Evolutionary conservation across 2,797 vertebrate species (phyloP).

Genomic region (Cyclopterus lumpus): DNA sequence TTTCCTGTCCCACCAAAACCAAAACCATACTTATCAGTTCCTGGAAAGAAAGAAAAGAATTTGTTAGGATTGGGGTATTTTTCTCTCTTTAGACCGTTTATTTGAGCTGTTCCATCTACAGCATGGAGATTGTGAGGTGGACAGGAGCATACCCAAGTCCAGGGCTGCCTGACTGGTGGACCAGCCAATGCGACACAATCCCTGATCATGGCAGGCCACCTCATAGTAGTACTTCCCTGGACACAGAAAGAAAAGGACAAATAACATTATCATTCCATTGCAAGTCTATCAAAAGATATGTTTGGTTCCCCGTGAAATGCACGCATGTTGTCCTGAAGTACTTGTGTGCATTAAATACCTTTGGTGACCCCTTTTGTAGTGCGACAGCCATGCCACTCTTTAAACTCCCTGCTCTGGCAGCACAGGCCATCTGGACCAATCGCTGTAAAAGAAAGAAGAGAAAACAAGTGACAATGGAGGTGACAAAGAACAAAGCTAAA

Average conservation of each 20-base stretch:
- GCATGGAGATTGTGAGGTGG: not conserved
- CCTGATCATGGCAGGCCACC: conserved; percentile 94
- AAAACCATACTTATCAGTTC: conserved; percentile 96
- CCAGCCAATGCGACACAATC: conserved; percentile 95
- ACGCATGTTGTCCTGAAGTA: not conserved
- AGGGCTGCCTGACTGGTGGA: conserved; percentile 92
- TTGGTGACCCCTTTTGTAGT: conserved; percentile 93
- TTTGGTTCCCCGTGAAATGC: not conserved
- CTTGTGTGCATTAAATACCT: conserved; percentile 79
- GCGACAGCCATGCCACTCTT: conserved; percentile 98
- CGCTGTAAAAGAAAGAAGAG: conserved; percentile 77
- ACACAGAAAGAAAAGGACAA: conserved; percentile 7
- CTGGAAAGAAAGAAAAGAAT: conserved; percentile 58
- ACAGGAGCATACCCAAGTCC: conserved; percentile 88
- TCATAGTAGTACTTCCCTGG: conserved; percentile 95
- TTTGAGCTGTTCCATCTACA: not conserved
- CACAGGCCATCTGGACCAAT: conserved; percentile 94
- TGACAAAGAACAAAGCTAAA: not conserved
- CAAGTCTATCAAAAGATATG: not conserved
- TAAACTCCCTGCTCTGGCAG: conserved; percentile 98
- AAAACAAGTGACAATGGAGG: not conserved
- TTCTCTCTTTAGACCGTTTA: not conserved
- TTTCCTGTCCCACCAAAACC: conserved; percentile 98
- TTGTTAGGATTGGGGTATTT: not conserved
- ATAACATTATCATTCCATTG: not conserved